phyloP scores from a whole-genome alignment of 2,888 invertebrate species.

The Drosophila mulleri region DNA sequence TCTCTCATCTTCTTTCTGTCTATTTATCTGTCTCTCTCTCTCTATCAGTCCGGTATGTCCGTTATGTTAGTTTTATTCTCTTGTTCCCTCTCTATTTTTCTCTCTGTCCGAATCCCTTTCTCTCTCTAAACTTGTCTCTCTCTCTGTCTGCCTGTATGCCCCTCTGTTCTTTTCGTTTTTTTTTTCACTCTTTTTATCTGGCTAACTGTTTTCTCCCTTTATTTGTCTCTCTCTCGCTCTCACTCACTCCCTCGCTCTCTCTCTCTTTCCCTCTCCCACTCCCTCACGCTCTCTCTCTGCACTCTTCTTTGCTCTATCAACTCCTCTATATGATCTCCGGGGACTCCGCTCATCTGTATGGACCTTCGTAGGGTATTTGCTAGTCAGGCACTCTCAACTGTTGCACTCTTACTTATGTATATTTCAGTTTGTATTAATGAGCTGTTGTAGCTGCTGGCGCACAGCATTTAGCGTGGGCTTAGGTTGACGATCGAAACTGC shows the following conservation, averaged over 20 bases:
- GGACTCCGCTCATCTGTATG: too few relatives aligned
- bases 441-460: constrained; percentile 44
- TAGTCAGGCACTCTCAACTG: not conserved
- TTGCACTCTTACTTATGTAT: constrained; percentile 13
- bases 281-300: too few relatives aligned
- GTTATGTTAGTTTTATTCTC: not conserved
- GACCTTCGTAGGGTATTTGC: not conserved
- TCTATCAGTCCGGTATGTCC: not conserved
- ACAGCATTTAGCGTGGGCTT: constrained; percentile 41
- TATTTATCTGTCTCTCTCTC: not conserved
- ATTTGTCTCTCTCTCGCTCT: too few relatives aligned
- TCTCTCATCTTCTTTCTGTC: not conserved
- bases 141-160: not conserved
- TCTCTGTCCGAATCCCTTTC: not conserved
- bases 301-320: too few relatives aligned
- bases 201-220: too few relatives aligned
- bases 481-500: constrained; percentile 24
- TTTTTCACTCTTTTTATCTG: not conserved
- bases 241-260: too few relatives aligned
- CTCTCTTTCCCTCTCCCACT: too few relatives aligned
- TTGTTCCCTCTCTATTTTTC: not conserved
- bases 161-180: accelerated
- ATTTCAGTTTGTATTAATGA: constrained; percentile 65
- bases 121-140: not conserved
- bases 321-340: too few relatives aligned